These are phyloP conservation scores for Otolemur crassicaudatus DNA, from an alignment of 2,797 vertebrate species.

Conservation along the genomic window DNA sequence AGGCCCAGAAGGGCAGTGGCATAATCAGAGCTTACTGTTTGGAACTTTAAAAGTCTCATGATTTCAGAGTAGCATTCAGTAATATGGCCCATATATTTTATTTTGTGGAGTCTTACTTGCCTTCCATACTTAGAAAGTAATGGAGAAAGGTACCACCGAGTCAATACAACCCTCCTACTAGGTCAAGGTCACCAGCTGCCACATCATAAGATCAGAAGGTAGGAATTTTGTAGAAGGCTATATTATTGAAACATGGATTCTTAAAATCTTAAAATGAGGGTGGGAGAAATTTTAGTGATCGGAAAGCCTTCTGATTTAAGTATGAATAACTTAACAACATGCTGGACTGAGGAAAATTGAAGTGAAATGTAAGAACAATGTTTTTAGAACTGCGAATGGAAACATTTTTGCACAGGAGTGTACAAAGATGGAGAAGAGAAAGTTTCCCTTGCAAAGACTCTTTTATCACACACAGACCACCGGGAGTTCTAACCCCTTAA, in stretches of 20 bases:
- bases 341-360: neutral
- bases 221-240: neutral
- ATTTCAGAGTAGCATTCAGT: neutral
- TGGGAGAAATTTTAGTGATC: neutral
- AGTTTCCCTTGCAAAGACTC: neutral
- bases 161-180: neutral
- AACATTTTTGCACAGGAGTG: neutral
- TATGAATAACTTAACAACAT: neutral
- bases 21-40: neutral
- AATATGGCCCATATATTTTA: neutral
- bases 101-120: neutral
- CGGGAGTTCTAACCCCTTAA: neutral
- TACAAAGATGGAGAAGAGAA: accelerated
- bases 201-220: neutral
- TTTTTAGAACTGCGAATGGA: neutral
- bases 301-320: constrained; percentile 16
- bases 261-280: neutral
- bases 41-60: neutral
- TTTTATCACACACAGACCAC: neutral
- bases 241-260: neutral
- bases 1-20: neutral
- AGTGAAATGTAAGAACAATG: neutral
- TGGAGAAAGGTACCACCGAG: neutral
- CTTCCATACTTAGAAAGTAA: neutral
- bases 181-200: neutral